Base-by-base conservation (phyloP, 2,888 invertebrate genomes). In the Chesias legatella region DNA sequence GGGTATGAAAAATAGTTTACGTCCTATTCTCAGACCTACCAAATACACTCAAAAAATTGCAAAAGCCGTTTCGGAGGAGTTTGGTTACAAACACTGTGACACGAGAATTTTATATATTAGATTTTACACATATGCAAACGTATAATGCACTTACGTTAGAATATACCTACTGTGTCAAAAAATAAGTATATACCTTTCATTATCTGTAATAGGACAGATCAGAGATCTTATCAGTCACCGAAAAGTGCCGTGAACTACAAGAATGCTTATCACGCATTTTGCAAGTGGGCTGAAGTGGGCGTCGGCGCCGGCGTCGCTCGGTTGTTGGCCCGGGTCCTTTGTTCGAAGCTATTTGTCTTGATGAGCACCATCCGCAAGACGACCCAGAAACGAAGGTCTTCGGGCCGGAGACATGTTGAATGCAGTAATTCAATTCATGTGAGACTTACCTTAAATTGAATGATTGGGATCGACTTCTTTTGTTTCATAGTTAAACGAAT, bases 311-410 rank as follows among this genome's bases (percentile, higher is more conserved):
- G n/a, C n/a, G n/a, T n/a, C n/a, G n/a, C n/a, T n/a, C n/a, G 48
- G 56, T 74, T 60, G 62, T 72, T 66, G 65, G 60, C 60, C 67
- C 57, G 62, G 67, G 73, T 75, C 67, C 63, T 73, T 73, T 67
- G 67, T 64, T 50, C 55, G 40, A 53, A 52, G 51, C 55, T 56
- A 58, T 59, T 60, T 53, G 53, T 58, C 60, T 63, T 67, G 68
- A 74, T 69, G 60, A 56, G 48, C 56, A 53, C 48, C 64, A 63
- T 75, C 73, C 76, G 71, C 33, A 44, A 39, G 40, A 38, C 59
- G 67, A 65, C 64, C 63, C 51, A 67, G 31, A 48, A 43, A 50
- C 27, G 40, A 43, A 46, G 37, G 46, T 42, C 48, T 45, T 45
- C 43, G 29, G 28, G 7, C 6, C 7, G 29, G 29, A 46, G 35